Percentiles rank a stretch among this genome's conserved stretches.
Conservation (phyloP, 2,888 invertebrate genomes). For the Nebria salina region DNA sequence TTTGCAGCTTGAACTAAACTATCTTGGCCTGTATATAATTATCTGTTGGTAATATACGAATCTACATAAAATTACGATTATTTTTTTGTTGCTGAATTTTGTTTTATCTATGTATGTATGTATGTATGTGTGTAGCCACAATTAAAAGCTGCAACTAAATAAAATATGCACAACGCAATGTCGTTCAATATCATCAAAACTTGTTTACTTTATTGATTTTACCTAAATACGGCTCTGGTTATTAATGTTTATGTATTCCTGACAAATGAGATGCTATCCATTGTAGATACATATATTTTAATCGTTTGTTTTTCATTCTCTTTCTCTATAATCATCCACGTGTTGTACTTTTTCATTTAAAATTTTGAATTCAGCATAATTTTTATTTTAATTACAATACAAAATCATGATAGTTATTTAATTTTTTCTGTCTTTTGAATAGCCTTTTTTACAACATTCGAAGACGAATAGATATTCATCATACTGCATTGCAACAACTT, state of each 20-base stretch:
- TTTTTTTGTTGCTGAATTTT: conserved; percentile 11
- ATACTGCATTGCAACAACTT: not conserved
- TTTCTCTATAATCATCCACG: too few species aligned
- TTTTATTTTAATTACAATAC: not conserved
- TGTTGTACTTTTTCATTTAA: too few species aligned
- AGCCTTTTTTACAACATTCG: not conserved
- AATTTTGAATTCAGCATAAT: not conserved
- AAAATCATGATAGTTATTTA: not conserved
- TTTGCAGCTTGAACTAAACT: conserved; percentile 28
- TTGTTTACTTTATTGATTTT: conserved; percentile 31
- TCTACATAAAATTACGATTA: conserved; percentile 32
- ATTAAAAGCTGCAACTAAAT: conserved; percentile 25
- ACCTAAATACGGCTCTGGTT: conserved; percentile 31
- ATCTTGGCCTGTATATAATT: conserved; percentile 37
- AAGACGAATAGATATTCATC: not conserved
- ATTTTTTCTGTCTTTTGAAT: not conserved
- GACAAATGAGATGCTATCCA: not conserved
- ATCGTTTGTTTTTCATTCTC: not conserved
- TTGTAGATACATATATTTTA: not conserved
- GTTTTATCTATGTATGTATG: too few species aligned
- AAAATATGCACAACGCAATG: not conserved
- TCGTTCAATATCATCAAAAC: conserved; percentile 12
- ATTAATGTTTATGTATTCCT: not conserved
- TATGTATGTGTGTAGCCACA: not conserved
- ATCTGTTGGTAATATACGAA: conserved; percentile 27